Conservation (phyloP, 2,797 vertebrate species). For the Hozukius guyotensis region DNA sequence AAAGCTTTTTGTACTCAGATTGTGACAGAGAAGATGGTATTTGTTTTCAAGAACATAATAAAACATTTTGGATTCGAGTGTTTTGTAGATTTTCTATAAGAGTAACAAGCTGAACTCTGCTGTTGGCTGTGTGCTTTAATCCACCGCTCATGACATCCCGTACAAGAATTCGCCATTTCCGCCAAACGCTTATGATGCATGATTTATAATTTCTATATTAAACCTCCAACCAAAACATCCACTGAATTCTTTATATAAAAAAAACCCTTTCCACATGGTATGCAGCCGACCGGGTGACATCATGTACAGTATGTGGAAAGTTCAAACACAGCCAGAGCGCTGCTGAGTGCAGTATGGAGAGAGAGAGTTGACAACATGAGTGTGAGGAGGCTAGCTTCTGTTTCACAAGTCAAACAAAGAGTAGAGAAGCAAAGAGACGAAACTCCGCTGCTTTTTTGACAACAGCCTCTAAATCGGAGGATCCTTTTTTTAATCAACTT, state of each 20-base stretch:
- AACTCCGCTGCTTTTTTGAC: too few relatives aligned
- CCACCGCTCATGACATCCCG: background rate
- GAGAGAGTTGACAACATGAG: background rate
- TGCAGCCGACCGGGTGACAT: constrained; percentile 10
- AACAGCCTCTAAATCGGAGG: too few relatives aligned
- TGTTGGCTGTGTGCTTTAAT: background rate
- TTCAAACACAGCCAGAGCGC: background rate
- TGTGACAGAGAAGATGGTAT: background rate
- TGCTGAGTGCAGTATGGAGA: background rate
- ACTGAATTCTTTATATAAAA: constrained; percentile 19
- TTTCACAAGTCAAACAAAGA: background rate
- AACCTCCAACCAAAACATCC: constrained; percentile 21
- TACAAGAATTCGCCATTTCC: constrained; percentile 48
- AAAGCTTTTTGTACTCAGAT: constrained; percentile 1
- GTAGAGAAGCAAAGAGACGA: too few relatives aligned
- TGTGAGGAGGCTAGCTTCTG: background rate
- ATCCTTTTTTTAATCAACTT: too few relatives aligned
- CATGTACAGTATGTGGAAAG: constrained; percentile 6
- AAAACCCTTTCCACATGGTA: background rate
- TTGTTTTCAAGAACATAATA: background rate
- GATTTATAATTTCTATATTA: constrained; percentile 65
- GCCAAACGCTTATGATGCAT: constrained; percentile 38
- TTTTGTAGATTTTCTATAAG: background rate
- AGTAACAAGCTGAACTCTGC: background rate
- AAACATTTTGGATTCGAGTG: background rate